phyloP scores from a whole-genome alignment of 2,888 invertebrate species.

The Cryptus armator region DNA sequence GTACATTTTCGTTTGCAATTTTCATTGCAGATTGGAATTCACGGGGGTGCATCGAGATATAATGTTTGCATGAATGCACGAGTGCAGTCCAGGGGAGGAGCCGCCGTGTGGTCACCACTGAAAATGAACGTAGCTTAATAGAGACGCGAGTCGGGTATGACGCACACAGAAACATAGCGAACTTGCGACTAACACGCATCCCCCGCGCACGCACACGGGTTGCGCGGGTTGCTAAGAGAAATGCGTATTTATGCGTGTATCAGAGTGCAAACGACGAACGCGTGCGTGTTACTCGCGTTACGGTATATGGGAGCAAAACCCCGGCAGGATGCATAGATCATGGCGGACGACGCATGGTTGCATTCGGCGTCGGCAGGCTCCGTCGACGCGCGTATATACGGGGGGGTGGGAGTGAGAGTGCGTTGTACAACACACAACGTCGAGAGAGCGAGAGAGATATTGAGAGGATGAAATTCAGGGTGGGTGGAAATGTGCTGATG shows the following conservation, averaged over 20 bases:
- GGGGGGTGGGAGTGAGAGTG: slow-evolving; percentile 64
- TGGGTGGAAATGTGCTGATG: slow-evolving; percentile 84
- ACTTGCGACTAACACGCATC: slow-evolving; percentile 25
- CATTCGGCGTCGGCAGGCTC: slow-evolving; percentile 77
- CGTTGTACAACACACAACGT: no score
- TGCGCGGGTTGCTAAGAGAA: slow-evolving; percentile 41
- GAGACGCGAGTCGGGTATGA: slow-evolving; percentile 71
- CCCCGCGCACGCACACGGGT: slow-evolving; percentile 17
- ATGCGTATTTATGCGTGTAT: slow-evolving; percentile 25
- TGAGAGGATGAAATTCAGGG: slow-evolving; percentile 69
- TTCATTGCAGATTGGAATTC: slow-evolving; percentile 57
- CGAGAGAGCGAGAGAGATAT: background rate
- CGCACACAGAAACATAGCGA: slow-evolving; percentile 36
- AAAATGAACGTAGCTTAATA: slow-evolving; percentile 77
- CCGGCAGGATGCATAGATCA: slow-evolving; percentile 86
- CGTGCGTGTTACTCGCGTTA: slow-evolving; percentile 69
- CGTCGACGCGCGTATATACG: slow-evolving; percentile 59
- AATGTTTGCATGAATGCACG: slow-evolving; percentile 51
- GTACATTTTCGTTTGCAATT: slow-evolving; percentile 50
- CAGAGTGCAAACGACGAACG: slow-evolving; percentile 81
- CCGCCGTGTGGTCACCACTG: slow-evolving; percentile 61
- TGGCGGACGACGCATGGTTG: slow-evolving; percentile 84
- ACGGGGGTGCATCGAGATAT: slow-evolving; percentile 44
- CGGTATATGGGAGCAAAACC: slow-evolving; percentile 56
- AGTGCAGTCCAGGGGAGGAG: slow-evolving; percentile 26